These are phyloP conservation scores for Tursiops truncatus DNA, from an alignment of 2,113 vertebrate species.

Conservation along the genomic window DNA sequence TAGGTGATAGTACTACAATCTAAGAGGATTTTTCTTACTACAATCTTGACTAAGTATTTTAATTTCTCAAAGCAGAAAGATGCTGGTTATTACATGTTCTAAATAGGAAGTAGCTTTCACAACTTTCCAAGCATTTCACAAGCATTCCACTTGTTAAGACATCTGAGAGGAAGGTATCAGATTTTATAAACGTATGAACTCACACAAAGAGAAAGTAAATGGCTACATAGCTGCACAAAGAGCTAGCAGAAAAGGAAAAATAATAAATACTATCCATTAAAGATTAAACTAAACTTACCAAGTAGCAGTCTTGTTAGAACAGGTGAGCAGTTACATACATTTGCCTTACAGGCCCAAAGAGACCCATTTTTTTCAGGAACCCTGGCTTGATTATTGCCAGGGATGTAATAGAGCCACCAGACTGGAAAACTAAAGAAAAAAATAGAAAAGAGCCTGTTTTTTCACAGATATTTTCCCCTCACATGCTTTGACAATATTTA, in stretches of 20 bases:
- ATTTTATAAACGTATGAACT: conserved; percentile 3
- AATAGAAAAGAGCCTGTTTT: not conserved
- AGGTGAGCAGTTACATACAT: not conserved
- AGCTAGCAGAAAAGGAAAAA: conserved; percentile 3
- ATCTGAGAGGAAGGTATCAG: not conserved
- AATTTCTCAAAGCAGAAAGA: not conserved
- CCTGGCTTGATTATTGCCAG: not conserved
- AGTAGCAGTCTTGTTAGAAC: not conserved
- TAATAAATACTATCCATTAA: not conserved
- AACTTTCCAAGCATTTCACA: conserved; percentile 11
- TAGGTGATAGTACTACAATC: not conserved
- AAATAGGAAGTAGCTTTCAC: not conserved
- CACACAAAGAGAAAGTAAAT: conserved; percentile 1
- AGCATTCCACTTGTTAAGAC: not conserved
- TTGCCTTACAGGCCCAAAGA: not conserved
- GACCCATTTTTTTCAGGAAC: not conserved
- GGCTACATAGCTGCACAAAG: not conserved
- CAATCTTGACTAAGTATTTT: not conserved
- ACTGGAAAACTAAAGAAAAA: not conserved
- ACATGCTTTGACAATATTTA: not conserved
- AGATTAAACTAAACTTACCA: not conserved
- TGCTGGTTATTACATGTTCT: not conserved
- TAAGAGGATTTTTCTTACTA: not conserved
- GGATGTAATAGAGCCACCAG: not conserved
- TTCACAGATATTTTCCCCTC: not conserved